Evolutionary conservation across 1,140 invertebrate genomes (phyloP), one percentile per base, ranked within the genome.

Genomic region (Epicauta chinensis): DNA sequence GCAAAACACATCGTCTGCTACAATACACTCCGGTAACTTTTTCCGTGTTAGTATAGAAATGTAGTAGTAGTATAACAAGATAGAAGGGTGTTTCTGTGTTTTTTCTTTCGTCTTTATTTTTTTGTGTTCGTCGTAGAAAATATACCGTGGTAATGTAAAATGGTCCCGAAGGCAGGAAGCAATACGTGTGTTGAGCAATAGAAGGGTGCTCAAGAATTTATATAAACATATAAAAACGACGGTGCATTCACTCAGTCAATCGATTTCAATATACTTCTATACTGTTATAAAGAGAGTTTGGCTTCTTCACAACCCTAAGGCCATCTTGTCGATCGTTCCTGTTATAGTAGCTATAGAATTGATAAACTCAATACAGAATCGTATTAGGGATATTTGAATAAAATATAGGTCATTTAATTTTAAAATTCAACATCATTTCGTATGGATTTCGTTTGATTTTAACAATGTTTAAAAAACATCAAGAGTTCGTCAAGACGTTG

Each of bases 151-250:
- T 7, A 31, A 38, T 42, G 45, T 49, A 54, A 54, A 54, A 44
- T 38, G 45, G 52, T 54, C 52, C 52, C 52, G 40, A 48, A 54
- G 52, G 52, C 45, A 54, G 52, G 52, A 54, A 54, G 52, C 39
- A 54, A 54, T 54, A 54, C 45, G 45, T 23, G 23, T 54, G 44
- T 54, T 42, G 45, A 40, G 52, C 52, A 54, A 54, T 54, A 54
- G 51, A 43, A 51, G 52, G 52, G 52, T 35, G 38, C 45, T 58
- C 40, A 53, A 53, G 55, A 58, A 58, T 53, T 58, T 58, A 58
- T 58, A 58, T 58, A 58, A 54, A 58, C 51, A 58, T 51, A 58
- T 51, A 58, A 58, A n/a, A 58, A 58, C 51, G 52, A 47, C 46
- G 47, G 45, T 58, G 51, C 47, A 58, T 51, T 58, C 51, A 54